Evolutionary conservation across 2,797 vertebrate genomes (phyloP), one percentile per base, ranked within the genome.

Genomic region (Tiaroga cobitis): DNA sequence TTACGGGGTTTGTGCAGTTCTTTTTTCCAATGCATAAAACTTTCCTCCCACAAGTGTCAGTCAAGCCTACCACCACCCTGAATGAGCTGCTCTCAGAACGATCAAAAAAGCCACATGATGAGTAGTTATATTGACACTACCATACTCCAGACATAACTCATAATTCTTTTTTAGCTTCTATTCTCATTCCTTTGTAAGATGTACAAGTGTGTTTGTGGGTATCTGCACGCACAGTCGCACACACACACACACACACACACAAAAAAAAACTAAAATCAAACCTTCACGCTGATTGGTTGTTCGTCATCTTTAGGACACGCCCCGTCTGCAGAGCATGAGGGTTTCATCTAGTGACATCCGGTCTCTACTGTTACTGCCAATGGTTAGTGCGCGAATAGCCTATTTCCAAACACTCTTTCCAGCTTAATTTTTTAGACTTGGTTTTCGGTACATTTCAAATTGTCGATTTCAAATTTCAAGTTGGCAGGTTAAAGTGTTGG

Each of bases 281-380:
- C 75, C 24, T 9, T n/a, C 26, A 26, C 24, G 46, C n/a, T 56
- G 86, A 90, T 88, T 90, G 88, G 86, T 74, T 89, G 43, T 24
- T 63, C 19, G 4, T 34, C 32, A 59, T 68, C 29, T 61, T 5
- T 16, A 34, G 13, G 39, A 21, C 80, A 72, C 32, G 69, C 83
- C 84, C 68, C 68, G 26, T 41, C 16, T 21, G 26, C 46, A 3
- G 32, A 85, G 75, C 69, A 69, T 81, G 88, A 86, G 41, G 74
- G 32, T 61, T 49, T 63, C 73, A 56, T 11, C 2, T 65, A 16
- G 16, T 11, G 6, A 15, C 11, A 15, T 82, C 81, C 41, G 54
- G 34, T 72, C 9, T 41, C 15, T 37, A 32, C 10, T n/a, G 63
- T 24, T 16, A 19, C 18, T 21, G 49, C n/a, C n/a, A n/a, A n/a